Conservation (phyloP, 2,797 vertebrate species). For the Platalea minor region DNA sequence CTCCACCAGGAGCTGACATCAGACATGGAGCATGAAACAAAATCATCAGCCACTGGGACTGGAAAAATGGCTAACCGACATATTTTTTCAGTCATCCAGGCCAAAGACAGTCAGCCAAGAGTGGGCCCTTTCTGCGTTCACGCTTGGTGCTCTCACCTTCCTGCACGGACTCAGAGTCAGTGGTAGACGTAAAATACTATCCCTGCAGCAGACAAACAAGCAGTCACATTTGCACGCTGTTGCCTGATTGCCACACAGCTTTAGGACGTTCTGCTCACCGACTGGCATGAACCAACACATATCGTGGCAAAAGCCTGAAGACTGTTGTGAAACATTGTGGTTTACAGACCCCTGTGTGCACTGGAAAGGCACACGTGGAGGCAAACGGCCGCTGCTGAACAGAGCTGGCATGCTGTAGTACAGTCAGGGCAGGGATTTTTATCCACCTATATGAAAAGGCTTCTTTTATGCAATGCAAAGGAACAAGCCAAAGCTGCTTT, state of each 20-base stretch:
- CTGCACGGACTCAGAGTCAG: accelerated
- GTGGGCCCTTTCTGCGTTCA: background rate
- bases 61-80: background rate
- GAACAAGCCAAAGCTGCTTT: background rate
- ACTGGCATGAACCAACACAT: background rate
- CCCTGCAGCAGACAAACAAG: accelerated
- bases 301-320: background rate
- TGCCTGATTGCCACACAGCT: background rate
- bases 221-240: background rate
- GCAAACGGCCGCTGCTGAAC: accelerated
- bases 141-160: background rate
- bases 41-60: background rate
- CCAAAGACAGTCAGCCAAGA: background rate
- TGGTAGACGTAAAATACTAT: background rate
- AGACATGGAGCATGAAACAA: background rate
- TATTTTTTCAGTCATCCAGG: background rate
- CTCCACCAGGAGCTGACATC: background rate
- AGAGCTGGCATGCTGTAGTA: background rate
- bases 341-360: background rate
- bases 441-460: background rate
- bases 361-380: accelerated
- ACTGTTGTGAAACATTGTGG: accelerated
- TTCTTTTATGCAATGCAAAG: background rate
- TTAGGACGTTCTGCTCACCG: background rate
- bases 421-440: background rate